Evolutionary conservation across 2,888 invertebrate genomes (phyloP).

Genomic region (Pseudococcus jackbeardsleyi): DNA sequence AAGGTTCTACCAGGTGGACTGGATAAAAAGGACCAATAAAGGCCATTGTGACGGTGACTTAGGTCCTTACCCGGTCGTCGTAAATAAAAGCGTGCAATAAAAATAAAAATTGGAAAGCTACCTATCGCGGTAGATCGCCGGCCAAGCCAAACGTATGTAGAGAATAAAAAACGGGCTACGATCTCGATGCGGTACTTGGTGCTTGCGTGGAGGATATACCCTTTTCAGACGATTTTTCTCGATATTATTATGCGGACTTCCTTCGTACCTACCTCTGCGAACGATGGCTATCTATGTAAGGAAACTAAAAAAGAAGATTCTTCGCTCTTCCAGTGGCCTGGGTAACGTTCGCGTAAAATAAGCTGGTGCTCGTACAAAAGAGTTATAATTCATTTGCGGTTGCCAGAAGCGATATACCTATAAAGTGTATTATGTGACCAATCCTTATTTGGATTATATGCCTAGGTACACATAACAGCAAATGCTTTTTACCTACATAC

Average conservation of each 20-base stretch:
- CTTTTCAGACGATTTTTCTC: constrained; percentile 33
- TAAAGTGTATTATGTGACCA: constrained; percentile 53
- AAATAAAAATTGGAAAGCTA: neutral
- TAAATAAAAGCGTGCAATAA: constrained; percentile 28
- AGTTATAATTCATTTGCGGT: constrained; percentile 62
- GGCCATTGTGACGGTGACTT: neutral
- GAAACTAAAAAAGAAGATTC: constrained; percentile 10
- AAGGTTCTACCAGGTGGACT: neutral
- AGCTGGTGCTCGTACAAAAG: constrained; percentile 59
- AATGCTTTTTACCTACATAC: constrained; percentile 58
- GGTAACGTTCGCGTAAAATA: constrained; percentile 53
- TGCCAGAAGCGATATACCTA: constrained; percentile 30
- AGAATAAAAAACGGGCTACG: constrained; percentile 23
- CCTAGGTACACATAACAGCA: constrained; percentile 26
- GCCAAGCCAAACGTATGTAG: neutral
- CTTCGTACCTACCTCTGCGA: neutral
- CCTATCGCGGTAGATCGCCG: neutral
- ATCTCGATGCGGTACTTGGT: too few species aligned
- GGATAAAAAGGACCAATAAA: neutral
- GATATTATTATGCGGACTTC: constrained; percentile 61
- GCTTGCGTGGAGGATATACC: neutral
- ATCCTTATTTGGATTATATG: constrained; percentile 60
- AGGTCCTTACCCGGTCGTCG: neutral
- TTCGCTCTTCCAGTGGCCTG: neutral
- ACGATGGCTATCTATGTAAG: constrained; percentile 59